Base-by-base conservation (phyloP, 2,113 vertebrate species). In the Zapornia atra region DNA sequence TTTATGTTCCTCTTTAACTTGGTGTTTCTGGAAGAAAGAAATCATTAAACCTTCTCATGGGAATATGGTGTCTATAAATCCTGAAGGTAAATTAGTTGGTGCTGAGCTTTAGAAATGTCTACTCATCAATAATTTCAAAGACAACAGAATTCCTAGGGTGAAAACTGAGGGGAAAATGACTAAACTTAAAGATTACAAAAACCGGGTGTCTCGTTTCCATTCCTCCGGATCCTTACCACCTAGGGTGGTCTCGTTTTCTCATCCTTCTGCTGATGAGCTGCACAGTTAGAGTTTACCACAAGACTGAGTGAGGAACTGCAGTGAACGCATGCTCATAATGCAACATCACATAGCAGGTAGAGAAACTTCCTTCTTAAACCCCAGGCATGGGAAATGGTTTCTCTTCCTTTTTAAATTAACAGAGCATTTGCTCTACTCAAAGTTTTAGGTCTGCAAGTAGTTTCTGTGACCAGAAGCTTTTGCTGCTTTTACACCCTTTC, bases 351-450 rank as follows among this genome's bases (percentile, higher is more conserved):
- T 38, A 69, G 50, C 79, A 88, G 87, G 76, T 72, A 88, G 84
- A 92, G 81, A 83, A 90, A 54, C 68, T 91, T 88, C 80, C 71
- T 88, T 59, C 50, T 94, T 36, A 78, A 94, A 71, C 33, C 76
- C 14, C 57, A 80, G 68, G 28, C 63, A 19, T 89, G 54, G 84
- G 68, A 91, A 86, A 76, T 76, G 18, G 81, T 94, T 89, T 92
- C 71, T 72, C 76, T 90, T 90, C 68, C 71, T 70, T 83, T 79
- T 68, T 56, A n/a, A 73, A 54, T 54, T 51, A 66, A 38, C 22
- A 20, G 34, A 82, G 34, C 33, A 6, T 28, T 75, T 60, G 26
- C 50, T 84, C 8, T 60, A 60, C 56, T 69, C 53, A 40, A 4
- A 68, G 21, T 53, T 59, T 48, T 38, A 44, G 33, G 11, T 79